Base-by-base conservation (phyloP, 2,113 vertebrate species). In the Clinocottus analis region DNA sequence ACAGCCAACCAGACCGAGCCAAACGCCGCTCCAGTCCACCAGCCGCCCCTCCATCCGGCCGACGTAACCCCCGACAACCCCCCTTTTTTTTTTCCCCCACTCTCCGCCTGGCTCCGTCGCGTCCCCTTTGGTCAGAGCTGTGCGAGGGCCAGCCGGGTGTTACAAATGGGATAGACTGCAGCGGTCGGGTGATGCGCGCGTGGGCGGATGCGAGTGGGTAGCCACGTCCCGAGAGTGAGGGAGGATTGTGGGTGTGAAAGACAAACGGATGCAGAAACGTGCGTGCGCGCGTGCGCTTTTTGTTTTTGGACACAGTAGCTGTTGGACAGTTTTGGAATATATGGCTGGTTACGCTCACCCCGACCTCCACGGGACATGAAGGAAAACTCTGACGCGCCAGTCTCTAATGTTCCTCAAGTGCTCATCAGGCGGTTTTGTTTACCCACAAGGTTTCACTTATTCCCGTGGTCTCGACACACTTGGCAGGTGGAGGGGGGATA, bases 121-220 rank as follows among this genome's bases (percentile, higher is more conserved):
- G 6, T 79, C 83, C 87, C 90, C 88, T 85, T 88, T 85, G 87
- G 88, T 91, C 85, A 82, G 73, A 41, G 79, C 79, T 75, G 79
- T 71, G 76, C 45, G 83, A 80, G 58, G 88, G 67, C 80, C 84
- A 89, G 77, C 87, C 89, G 87, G 90, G 92, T 91, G 92, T 91
- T 87, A 85, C 89, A 90, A 91, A 94, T 90, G 86, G 89, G 92
- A 92, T 94, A 89, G 93, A 91, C 88, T 90, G 89, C 87, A 85
- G 89, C 43, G 80, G 86, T 83, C 81, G 89, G 82, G 77, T 91
- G 80, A 88, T 82, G 85, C 37, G 77, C 29, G 7, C 63, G 84
- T 84, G 79, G 80, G 78, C 75, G 81, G 83, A 82, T 82, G 75
- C 37, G 72, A 84, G 59, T 77, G 70, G 77, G 79, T 62, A 76